These are phyloP conservation scores for Protonibea diacanthus DNA, from an alignment of 2,797 vertebrate genomes.

Conservation along the genomic window DNA sequence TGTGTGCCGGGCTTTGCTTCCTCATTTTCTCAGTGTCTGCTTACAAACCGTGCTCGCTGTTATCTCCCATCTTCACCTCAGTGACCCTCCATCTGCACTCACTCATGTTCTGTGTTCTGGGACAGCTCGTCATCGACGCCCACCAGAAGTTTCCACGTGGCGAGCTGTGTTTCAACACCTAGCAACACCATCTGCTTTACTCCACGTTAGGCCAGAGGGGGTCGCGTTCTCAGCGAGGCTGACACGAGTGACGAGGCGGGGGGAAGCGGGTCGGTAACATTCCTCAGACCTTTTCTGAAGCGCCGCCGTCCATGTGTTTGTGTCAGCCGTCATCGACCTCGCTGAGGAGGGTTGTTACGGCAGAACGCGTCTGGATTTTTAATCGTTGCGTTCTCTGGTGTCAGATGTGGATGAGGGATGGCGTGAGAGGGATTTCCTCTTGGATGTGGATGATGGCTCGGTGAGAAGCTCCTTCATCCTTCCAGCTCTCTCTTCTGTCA, in stretches of 20 bases:
- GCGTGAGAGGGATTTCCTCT: slow-evolving; percentile 44
- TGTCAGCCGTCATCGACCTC: slow-evolving; percentile 28
- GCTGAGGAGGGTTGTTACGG: neutral
- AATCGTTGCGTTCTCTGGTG: slow-evolving; percentile 26
- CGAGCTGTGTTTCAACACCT: slow-evolving; percentile 60
- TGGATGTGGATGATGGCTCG: slow-evolving; percentile 38
- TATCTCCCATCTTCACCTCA: slow-evolving; percentile 34
- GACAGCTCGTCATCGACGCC: slow-evolving; percentile 53
- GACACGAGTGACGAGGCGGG: slow-evolving; percentile 48
- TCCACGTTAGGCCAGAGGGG: slow-evolving; percentile 53
- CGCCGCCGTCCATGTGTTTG: slow-evolving; percentile 20
- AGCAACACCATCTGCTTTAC: slow-evolving; percentile 80
- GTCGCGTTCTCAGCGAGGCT: slow-evolving; percentile 70
- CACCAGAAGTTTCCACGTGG: slow-evolving; percentile 54
- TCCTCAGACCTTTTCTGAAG: slow-evolving; percentile 63
- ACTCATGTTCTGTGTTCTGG: slow-evolving; percentile 25
- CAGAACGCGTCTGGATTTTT: slow-evolving; percentile 13
- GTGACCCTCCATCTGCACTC: slow-evolving; percentile 17
- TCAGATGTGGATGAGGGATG: slow-evolving; percentile 16
- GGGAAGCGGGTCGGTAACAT: slow-evolving; percentile 71
- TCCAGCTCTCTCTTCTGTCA: slow-evolving; percentile 22
- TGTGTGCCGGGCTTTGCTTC: slow-evolving; percentile 15
- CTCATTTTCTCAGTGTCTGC: slow-evolving; percentile 19
- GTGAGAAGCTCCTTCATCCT: slow-evolving; percentile 19
- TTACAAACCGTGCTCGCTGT: neutral